Conservation (phyloP, 2,888 invertebrate genomes). For the Megaustenia siamemsis region DNA sequence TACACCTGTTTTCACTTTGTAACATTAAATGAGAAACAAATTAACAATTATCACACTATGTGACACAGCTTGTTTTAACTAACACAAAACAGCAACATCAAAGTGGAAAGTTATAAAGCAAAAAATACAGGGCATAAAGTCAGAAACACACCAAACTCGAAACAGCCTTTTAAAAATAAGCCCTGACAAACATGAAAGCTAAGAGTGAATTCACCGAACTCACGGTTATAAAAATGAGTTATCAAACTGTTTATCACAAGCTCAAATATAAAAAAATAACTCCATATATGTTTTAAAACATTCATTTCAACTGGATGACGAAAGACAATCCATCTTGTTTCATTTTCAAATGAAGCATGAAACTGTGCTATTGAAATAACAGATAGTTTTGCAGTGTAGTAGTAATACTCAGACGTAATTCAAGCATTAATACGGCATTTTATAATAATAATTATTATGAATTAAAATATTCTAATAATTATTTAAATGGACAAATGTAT, state of each 20-base stretch:
- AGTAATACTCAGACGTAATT: neutral
- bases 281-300: constrained; percentile 35
- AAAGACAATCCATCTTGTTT: constrained; percentile 42
- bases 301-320: constrained; percentile 26
- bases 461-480: no score
- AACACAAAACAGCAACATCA: neutral
- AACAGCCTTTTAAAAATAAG: neutral
- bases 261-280: neutral
- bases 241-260: constrained; percentile 47
- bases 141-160: neutral
- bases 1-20: no score
- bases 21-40: no score
- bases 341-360: no score
- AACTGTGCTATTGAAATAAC: neutral
- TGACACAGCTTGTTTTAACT: neutral
- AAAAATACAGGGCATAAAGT: neutral
- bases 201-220: constrained; percentile 22
- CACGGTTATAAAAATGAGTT: neutral
- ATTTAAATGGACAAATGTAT: no score
- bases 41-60: neutral
- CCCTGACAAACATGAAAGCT: constrained; percentile 41
- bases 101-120: neutral
- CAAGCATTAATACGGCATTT: no score
- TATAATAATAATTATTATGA: no score
- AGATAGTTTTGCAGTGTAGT: neutral